Conservation (phyloP, 1,140 invertebrate species). For the Drosophila obscura region DNA sequence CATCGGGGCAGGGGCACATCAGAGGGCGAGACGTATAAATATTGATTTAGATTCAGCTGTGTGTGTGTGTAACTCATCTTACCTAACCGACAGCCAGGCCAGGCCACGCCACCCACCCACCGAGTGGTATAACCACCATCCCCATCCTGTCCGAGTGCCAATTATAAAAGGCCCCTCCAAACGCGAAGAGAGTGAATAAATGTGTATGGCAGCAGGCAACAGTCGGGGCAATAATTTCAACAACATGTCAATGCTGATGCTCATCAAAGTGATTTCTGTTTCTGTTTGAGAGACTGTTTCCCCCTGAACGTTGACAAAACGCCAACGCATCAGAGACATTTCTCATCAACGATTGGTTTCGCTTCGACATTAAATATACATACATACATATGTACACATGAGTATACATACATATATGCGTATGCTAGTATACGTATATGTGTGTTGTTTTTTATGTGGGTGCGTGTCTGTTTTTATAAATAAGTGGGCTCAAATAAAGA, state of each 20-base stretch:
- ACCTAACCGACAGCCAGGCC: not conserved
- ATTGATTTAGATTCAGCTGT: slow-evolving; percentile 32
- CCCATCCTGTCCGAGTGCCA: slow-evolving; percentile 45
- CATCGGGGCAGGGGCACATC: slow-evolving; percentile 27
- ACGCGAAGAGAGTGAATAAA: slow-evolving; percentile 66
- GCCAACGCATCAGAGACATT: slow-evolving; percentile 61
- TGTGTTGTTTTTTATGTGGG: slow-evolving; percentile 48
- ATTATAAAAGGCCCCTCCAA: slow-evolving; percentile 65
- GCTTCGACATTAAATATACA: slow-evolving; percentile 54
- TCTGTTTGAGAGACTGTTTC: slow-evolving; percentile 7
- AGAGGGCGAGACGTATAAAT: slow-evolving; percentile 32
- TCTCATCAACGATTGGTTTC: slow-evolving; percentile 56
- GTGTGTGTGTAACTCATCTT: slow-evolving; percentile 21
- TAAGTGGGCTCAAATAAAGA: slow-evolving; percentile 71
- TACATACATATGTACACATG: slow-evolving; percentile 36
- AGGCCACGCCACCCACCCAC: not conserved
- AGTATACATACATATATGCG: slow-evolving; percentile 8
- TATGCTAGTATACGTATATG: slow-evolving; percentile 30
- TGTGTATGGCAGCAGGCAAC: slow-evolving; percentile 63
- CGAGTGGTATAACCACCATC: slow-evolving; percentile 7
- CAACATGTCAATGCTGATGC: slow-evolving; percentile 76
- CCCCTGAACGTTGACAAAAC: slow-evolving; percentile 65
- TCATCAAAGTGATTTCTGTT: slow-evolving; percentile 76
- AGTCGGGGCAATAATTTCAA: slow-evolving; percentile 76
- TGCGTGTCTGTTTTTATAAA: slow-evolving; percentile 79